These are phyloP conservation scores for Lacerta viridis DNA, from an alignment of 2,797 vertebrate species.

Conservation along the genomic window DNA sequence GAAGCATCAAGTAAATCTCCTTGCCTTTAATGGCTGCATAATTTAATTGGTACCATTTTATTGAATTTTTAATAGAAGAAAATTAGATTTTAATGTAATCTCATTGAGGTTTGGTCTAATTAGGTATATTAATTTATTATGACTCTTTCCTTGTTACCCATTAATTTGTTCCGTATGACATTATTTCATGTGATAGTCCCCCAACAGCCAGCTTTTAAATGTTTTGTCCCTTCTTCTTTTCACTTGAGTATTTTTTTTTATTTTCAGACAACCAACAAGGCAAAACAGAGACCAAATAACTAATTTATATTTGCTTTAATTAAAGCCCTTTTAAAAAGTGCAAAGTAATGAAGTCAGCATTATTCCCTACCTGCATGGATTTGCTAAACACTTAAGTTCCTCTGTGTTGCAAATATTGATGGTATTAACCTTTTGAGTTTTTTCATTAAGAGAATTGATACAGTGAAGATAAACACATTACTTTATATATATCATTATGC, in stretches of 20 bases:
- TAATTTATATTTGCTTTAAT: conserved; percentile 54
- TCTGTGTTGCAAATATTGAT: neutral
- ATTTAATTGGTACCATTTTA: conserved; percentile 79
- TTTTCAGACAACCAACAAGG: conserved; percentile 38
- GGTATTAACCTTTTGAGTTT: conserved; percentile 13
- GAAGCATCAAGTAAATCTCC: conserved; percentile 70
- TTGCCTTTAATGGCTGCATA: conserved; percentile 72
- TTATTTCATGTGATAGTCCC: conserved; percentile 63
- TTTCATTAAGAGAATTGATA: neutral
- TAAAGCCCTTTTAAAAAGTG: conserved; percentile 16
- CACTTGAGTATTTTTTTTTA: conserved; percentile 21
- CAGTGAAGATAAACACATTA: neutral
- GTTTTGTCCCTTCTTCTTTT: conserved; percentile 36
- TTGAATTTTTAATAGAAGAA: conserved; percentile 81
- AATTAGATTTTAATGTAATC: conserved; percentile 83
- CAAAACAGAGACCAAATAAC: conserved; percentile 11
- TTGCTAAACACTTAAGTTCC: conserved; percentile 42
- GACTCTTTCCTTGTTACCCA: conserved; percentile 63
- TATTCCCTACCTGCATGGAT: neutral
- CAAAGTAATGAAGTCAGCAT: conserved; percentile 34
- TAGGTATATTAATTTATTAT: conserved; percentile 80
- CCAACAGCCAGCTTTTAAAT: conserved; percentile 52
- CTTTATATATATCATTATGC: conserved; percentile 22
- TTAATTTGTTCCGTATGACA: conserved; percentile 71
- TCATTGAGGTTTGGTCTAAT: conserved; percentile 74